A percentile compares a stretch with the other conserved stretches of the same genome.
Conservation (phyloP, 2,797 vertebrate species). For the Semaprochilodus insignis region DNA sequence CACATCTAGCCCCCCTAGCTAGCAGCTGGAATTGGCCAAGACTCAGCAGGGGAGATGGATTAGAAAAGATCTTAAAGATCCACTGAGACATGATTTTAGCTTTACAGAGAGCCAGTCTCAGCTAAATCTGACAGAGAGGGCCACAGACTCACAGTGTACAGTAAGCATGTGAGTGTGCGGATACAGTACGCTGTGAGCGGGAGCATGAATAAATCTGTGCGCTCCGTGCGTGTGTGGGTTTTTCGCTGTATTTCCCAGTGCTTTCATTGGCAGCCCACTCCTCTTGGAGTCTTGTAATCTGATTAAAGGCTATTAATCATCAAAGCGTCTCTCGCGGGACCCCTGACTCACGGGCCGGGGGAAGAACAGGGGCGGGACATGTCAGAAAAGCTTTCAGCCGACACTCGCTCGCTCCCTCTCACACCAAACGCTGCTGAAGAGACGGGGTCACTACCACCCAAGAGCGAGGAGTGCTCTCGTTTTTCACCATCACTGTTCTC, state of each 20-base stretch:
- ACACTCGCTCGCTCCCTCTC: constrained; percentile 76
- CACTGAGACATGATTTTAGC: neutral
- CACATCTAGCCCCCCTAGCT: too few species aligned
- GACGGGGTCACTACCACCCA: constrained; percentile 1
- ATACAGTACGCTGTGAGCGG: constrained; percentile 58
- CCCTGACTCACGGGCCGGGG: constrained; percentile 80
- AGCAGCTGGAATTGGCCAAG: too few species aligned
- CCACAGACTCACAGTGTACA: neutral
- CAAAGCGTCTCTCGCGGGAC: constrained; percentile 82
- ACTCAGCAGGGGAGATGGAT: too few species aligned
- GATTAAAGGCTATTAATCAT: constrained; percentile 88
- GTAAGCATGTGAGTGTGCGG: constrained; percentile 23
- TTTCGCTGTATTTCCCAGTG: constrained; percentile 76
- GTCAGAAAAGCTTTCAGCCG: constrained; percentile 80
- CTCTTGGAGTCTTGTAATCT: constrained; percentile 83
- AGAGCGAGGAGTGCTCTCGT: neutral
- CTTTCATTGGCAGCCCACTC: constrained; percentile 80
- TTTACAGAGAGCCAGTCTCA: neutral
- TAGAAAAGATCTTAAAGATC: too few species aligned
- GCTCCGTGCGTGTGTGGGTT: constrained; percentile 65
- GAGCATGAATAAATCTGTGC: constrained; percentile 74
- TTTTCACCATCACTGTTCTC: neutral
- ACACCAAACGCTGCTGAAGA: constrained; percentile 24
- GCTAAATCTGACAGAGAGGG: neutral
- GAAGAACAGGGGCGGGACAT: constrained; percentile 80